Evolutionary conservation across 2,888 invertebrate genomes (phyloP), one percentile per base, ranked within the genome.

Genomic region (Esperia sulphurella): DNA sequence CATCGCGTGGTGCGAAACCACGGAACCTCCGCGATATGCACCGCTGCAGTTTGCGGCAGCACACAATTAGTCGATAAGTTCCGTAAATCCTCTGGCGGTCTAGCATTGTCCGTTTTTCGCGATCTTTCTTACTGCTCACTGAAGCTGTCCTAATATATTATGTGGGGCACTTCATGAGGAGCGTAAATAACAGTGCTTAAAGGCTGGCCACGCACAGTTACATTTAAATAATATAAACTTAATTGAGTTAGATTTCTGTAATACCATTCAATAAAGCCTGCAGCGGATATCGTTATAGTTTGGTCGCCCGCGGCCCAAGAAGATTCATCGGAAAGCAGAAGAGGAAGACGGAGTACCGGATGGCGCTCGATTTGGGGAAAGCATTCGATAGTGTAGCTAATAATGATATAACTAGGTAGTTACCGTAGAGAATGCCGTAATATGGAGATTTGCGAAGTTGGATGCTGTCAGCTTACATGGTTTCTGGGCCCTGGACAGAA

Each of bases 401-500:
- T 9, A 29, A 12, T 28, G 14, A 29, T 28, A 12, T 2, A 14
- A 7, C 29, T 28, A 35, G n/a, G 1, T n/a, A 35, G 71, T 63
- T 51, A 85, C 85, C 57, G 78, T 79, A 10, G 83, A 76, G 45
- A 85, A 82, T 0, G 80, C 77, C 14, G 49, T 60, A 38, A 84
- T 48, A 54, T 84, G 83, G 8, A 85, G 61, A 42, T 80, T 79
- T 0, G 74, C 75, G 39, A 83, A 85, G 41, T 74, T 75, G 9
- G 71, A 74, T 0, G 85, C 85, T 1, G 83, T 82, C 57, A 85
- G 57, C 45, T 73, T 79, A 50, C 85, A 83, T 6, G 84, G 78
- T 42, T 71, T 79, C 55, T 75, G 75, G 1, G 81, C 65, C 49
- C 85, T 85, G 58, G 3, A 57, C 49, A 14, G 39, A 14, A 41